Base-by-base conservation (phyloP, 2,797 vertebrate genomes). In the Falco cherrug region DNA sequence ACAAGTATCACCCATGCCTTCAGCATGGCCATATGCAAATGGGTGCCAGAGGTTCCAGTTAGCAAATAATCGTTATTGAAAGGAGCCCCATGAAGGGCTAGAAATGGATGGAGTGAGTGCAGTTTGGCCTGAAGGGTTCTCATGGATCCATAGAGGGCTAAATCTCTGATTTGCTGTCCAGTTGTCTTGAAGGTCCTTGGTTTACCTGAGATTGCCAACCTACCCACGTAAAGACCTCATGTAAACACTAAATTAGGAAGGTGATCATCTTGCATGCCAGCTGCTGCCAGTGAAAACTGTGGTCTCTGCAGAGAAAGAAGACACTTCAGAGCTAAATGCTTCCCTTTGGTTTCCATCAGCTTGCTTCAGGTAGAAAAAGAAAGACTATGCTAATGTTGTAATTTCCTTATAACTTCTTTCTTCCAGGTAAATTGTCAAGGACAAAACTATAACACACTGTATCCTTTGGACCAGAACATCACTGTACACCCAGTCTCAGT, bases 101-200 rank as follows among this genome's bases (percentile, higher is more conserved):
- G n/a, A 81, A 87, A 76, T 22, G 9, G 17, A 35, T 43, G 33
- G 67, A 84, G 87, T 28, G 13, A 80, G 5, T 6, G 39, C 26
- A 26, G n/a, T 69, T 84, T 76, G 0, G 14, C 29, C 35, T 5
- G 5, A 24, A 63, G 22, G 16, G 33, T 51, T 88, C 37, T 56
- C 0, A 0, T 53, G 35, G 29, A 65, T 84, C 47, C 9, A 1
- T 5, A n/a, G 12, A 5, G 13, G 25, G 11, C 0, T 15, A 76
- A 59, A 79, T 60, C 12, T 65, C 53, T 37, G 54, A 81, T 63
- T 1, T 63, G 11, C 13, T 65, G 20, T 28, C 39, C 50, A 45
- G 35, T 35, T 29, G 69, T 81, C 77, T 54, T 82, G 65, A 37
- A 25, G 43, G 33, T 45, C 59, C 54, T 67, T 63, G n/a, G n/a